Percentiles rank a stretch among this genome's conserved stretches.
These are phyloP conservation scores for cat (Felis catus) DNA, from an alignment of 2,113 vertebrate genomes.

Conservation along the genomic window DNA sequence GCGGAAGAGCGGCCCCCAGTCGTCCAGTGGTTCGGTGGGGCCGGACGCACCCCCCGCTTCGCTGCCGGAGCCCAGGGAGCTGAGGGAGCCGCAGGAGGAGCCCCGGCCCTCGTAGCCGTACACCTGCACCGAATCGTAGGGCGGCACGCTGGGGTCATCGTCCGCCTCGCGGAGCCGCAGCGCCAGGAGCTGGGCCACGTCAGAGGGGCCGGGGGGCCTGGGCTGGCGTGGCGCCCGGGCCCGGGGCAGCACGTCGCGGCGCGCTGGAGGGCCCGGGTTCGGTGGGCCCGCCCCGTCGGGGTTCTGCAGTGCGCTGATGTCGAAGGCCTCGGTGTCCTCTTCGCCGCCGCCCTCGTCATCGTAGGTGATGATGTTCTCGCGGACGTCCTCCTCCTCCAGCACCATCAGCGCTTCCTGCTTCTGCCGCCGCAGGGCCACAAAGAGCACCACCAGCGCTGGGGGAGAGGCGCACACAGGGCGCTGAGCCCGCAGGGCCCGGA, in stretches of 20 bases:
- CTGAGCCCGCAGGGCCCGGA: neutral
- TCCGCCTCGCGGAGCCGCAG: constrained; percentile 91
- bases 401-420: constrained; percentile 91
- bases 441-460: constrained; percentile 84
- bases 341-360: constrained; percentile 94
- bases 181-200: constrained; percentile 90
- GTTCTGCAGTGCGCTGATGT: constrained; percentile 92
- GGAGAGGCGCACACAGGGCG: constrained; percentile 73
- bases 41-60: constrained; percentile 55
- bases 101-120: constrained; percentile 93
- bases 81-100: constrained; percentile 92
- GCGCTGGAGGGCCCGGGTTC: constrained; percentile 61
- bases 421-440: constrained; percentile 89
- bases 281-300: constrained; percentile 71
- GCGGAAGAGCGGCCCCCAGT: constrained; percentile 92
- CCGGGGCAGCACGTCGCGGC: constrained; percentile 84
- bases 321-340: constrained; percentile 95
- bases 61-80: constrained; percentile 89
- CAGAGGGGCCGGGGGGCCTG: constrained; percentile 83
- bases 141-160: constrained; percentile 91
- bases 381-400: constrained; percentile 92
- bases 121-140: constrained; percentile 93
- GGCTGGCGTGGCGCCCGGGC: constrained; percentile 81
- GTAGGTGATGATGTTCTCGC: constrained; percentile 95
- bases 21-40: constrained; percentile 81